Evolutionary conservation across 2,113 vertebrate genomes (phyloP), one percentile per base, ranked within the genome.

Genomic region (Chionomys nivalis): DNA sequence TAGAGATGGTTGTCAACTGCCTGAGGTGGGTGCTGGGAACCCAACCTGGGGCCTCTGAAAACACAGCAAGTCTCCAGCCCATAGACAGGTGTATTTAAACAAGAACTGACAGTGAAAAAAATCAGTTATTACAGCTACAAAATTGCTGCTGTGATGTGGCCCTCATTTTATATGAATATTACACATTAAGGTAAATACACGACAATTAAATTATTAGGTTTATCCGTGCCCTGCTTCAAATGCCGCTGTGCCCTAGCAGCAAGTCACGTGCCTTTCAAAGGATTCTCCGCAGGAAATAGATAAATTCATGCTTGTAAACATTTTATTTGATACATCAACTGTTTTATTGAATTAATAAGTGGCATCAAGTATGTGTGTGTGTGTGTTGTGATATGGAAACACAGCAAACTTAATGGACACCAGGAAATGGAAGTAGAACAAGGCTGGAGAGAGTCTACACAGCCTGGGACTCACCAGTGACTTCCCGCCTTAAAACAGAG

Each of bases 281-380:
- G 3, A 26, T 19, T 55, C 77, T 85, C 94, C 94, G 17, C 49
- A 44, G 90, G 91, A 93, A 94, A 75, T 58, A 70, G 31, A 75
- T 79, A 95, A 61, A 92, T 58, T 19, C 76, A 44, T 42, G 52
- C 17, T 0, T 65, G 89, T 87, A 95, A 95, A 97, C 91, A 93
- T 68, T 93, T 70, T 79, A 47, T 91, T 87, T 68, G 94, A 24
- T 63, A 44, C 2, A 19, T 33, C 36, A 94, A 95, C 88, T 76
- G 75, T 87, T 86, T 42, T 63, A 94, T 96, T 97, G 96, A 94
- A 96, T 97, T 96, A 95, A 95, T 96, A 97, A 95, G 33, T 12
- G 49, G 68, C 44, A 96, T 87, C 73, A 16, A 83, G 91, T 7
- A 65, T 24, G 78, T 55, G 52, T 55, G 17, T 21, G 55, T 58